A percentile compares a stretch with the other conserved stretches of the same genome.
Evolutionary conservation across 2,797 vertebrate genomes (phyloP).

Genomic region (Pipistrellus pipistrellus): DNA sequence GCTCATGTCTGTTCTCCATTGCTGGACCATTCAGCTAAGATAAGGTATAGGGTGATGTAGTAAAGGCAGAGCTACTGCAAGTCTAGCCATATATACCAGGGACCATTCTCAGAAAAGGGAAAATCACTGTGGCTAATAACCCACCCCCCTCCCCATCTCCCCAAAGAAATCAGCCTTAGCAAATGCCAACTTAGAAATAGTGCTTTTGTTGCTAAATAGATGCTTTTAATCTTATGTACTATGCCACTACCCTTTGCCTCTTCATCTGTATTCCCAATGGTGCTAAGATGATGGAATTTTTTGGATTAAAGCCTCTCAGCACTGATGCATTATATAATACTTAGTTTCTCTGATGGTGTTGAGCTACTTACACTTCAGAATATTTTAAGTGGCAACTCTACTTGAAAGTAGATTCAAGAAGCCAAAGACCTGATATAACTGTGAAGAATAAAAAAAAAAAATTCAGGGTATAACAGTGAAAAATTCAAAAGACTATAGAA

Average conservation of each 20-base stretch:
- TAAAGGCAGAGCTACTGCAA: neutral
- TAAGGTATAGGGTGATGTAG: neutral
- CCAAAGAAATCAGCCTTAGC: neutral
- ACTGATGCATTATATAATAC: neutral
- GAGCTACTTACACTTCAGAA: slow-evolving; percentile 6
- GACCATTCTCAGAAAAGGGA: neutral
- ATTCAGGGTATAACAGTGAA: neutral
- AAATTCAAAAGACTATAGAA: slow-evolving; percentile 2
- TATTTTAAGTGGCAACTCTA: slow-evolving; percentile 3
- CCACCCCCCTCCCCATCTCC: neutral
- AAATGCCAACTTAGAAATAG: neutral
- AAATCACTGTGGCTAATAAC: neutral
- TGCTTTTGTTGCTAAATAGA: neutral
- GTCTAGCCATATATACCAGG: too few species aligned
- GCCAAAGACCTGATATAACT: neutral
- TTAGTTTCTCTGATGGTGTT: neutral
- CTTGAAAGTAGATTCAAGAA: slow-evolving; percentile 44
- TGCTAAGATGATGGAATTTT: neutral
- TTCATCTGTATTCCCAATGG: neutral
- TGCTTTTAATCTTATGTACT: neutral
- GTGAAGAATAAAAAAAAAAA: slow-evolving; percentile 20
- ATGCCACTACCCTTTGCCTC: neutral
- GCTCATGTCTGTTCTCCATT: neutral
- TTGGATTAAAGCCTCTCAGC: neutral
- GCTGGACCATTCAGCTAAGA: neutral